Evolutionary conservation across 2,113 vertebrate genomes (phyloP), one percentile per base, ranked within the genome.

Genomic region (Phaetusa simplex): DNA sequence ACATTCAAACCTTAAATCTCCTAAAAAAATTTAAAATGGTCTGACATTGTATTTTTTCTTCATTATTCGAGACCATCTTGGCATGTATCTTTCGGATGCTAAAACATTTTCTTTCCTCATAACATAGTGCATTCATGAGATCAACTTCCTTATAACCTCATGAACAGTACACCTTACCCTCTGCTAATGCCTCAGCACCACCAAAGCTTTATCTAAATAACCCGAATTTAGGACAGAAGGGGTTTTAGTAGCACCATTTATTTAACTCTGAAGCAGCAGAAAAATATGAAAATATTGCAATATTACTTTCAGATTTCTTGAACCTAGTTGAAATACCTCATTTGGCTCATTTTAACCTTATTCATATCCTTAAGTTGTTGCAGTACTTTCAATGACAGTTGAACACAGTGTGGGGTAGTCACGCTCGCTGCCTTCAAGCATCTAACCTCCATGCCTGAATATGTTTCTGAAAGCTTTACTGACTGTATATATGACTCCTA

Each of bases 51-150:
- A 10, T 47, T 72, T 81, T 71, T 74, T 16, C 13, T 55, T 89
- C 6, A 3, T 27, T 56, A 5, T 7, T 85, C 55, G 71, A 74
- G 23, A 58, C 12, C 5, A 20, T 32, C 42, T 74, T 71, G 22
- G 12, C 15, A 30, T 9, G 11, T 47, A 34, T 32, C 5, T 81
- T 73, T 38, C 53, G 8, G 3, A 4, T 72, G 43, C 2, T 45
- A 62, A 81, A 86, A 53, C 5, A 26, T 52, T 71, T 74, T 47
- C 15, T 64, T 84, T 84, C 52, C 27, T 56, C 36, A 45, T 55
- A 73, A 61, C 0, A 0, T 32, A n/a, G 2, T 13, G 8, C 12
- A 38, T 1, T 66, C 23, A 42, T 74, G 24, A 70, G 42, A 30
- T 74, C n/a, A 92, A 3, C 26, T 19, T 58, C 26, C 40, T 74